phyloP scores from a whole-genome alignment of 2,797 vertebrate species.

The Acipenser oxyrinchus region DNA sequence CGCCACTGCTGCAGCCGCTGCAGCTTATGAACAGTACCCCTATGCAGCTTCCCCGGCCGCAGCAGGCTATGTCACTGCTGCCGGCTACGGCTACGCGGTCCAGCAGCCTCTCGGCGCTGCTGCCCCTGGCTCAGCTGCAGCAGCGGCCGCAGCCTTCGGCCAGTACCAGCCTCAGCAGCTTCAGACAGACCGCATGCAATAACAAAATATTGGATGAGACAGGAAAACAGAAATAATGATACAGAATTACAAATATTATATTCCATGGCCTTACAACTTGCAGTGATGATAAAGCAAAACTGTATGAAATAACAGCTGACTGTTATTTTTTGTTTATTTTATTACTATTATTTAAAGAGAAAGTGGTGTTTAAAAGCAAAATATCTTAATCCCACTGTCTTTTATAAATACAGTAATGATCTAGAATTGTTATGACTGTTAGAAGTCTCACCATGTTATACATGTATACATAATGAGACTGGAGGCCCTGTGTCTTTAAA shows the following conservation, averaged over 20 bases:
- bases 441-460: conserved; percentile 60
- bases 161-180: conserved; percentile 90
- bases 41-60: conserved; percentile 85
- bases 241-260: conserved; percentile 40
- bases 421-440: conserved; percentile 45
- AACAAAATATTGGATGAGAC: conserved; percentile 57
- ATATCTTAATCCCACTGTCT: conserved; percentile 4
- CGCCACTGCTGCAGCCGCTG: conserved; percentile 70
- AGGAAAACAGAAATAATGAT: conserved; percentile 40
- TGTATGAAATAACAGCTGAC: conserved; percentile 28
- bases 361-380: background rate
- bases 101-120: conserved; percentile 81
- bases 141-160: conserved; percentile 67
- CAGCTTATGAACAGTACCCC: conserved; percentile 90
- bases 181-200: conserved; percentile 96
- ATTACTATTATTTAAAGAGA: conserved; percentile 20
- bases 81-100: conserved; percentile 87
- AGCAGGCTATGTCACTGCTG: conserved; percentile 77
- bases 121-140: conserved; percentile 74
- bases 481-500: conserved; percentile 15
- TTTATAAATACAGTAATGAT: conserved; percentile 35
- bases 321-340: conserved; percentile 15
- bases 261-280: conserved; percentile 67
- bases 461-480: conserved; percentile 63
- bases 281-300: conserved; percentile 59